These are phyloP conservation scores for Corythornis cristatus DNA, from an alignment of 2,113 vertebrate species.

Conservation along the genomic window DNA sequence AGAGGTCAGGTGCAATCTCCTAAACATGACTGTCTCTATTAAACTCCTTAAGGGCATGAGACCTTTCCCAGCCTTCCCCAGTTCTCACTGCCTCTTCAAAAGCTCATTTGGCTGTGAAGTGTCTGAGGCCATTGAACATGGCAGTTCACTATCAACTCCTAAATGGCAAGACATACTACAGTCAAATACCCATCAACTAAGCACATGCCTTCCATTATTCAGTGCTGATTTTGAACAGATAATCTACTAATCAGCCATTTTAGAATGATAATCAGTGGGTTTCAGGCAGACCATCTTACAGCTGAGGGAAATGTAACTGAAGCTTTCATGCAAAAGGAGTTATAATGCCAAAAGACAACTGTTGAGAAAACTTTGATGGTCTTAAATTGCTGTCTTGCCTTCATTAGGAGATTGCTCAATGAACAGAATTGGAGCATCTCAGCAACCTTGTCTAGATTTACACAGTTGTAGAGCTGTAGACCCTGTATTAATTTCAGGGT, in stretches of 20 bases:
- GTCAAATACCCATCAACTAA: not conserved
- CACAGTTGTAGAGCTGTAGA: not conserved
- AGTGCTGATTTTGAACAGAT: not conserved
- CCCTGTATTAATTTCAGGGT: not conserved
- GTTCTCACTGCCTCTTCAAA: not conserved
- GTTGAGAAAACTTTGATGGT: not conserved
- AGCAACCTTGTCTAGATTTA: not conserved
- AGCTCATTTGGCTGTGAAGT: not conserved
- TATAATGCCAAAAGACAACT: not conserved
- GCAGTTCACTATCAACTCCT: not conserved
- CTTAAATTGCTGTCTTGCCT: not conserved
- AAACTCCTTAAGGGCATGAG: not conserved
- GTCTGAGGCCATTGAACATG: not conserved
- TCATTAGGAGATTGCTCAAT: not conserved
- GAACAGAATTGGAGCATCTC: fast-evolving
- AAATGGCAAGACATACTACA: not conserved
- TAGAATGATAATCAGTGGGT: not conserved
- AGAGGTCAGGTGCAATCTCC: not conserved
- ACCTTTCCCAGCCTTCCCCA: not conserved
- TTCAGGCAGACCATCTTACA: not conserved
- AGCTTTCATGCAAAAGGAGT: not conserved
- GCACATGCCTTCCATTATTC: not conserved
- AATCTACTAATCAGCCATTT: not conserved
- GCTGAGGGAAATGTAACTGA: not conserved
- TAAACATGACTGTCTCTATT: not conserved